Evolutionary conservation across 2,797 vertebrate species (phyloP).

Genomic region (Masticophis lateralis): DNA sequence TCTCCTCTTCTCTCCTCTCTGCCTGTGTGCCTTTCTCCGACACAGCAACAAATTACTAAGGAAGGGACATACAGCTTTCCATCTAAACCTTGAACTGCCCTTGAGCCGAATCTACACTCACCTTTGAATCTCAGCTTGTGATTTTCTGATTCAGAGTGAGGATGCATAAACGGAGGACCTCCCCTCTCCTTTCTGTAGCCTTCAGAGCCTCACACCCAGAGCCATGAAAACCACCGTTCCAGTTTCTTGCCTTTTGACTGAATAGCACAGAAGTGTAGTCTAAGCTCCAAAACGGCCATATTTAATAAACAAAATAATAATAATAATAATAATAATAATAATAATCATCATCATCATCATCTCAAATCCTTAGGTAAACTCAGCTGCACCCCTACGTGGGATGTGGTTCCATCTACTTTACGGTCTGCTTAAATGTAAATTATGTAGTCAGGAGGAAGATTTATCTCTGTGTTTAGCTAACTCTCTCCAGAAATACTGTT

Average conservation of each 20-base stretch:
- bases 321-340: neutral
- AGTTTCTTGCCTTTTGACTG: neutral
- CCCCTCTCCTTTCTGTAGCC: neutral
- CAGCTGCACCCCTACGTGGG: neutral
- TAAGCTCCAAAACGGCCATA: neutral
- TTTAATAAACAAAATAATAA: neutral
- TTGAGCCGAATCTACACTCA: neutral
- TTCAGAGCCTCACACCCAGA: neutral
- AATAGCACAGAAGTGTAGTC: neutral
- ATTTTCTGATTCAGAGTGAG: neutral
- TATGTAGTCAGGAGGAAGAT: neutral
- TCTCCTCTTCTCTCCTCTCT: neutral
- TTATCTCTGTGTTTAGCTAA: neutral
- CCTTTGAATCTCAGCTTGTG: neutral
- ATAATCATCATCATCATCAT: too few relatives aligned
- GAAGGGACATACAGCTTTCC: neutral
- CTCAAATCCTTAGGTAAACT: neutral
- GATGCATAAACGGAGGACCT: neutral
- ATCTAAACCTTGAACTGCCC: neutral
- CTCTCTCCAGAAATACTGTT: neutral
- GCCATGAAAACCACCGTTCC: neutral
- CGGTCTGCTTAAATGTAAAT: neutral
- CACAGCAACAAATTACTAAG: neutral
- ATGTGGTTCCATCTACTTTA: neutral
- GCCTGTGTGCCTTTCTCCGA: neutral